phyloP scores from a whole-genome alignment of 2,113 vertebrate species.

The Gobio gobio region DNA sequence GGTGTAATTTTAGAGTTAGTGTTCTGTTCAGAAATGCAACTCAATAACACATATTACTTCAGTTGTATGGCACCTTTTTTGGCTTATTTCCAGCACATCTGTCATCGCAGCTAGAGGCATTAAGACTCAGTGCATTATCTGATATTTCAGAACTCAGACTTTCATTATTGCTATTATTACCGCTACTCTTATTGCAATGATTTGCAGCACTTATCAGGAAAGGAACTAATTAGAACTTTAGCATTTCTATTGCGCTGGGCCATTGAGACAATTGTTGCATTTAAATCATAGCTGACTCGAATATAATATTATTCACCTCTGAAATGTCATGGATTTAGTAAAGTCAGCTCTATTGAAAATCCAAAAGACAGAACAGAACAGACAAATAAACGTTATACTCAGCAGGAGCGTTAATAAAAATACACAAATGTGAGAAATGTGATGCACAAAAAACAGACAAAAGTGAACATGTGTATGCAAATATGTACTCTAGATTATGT shows the following conservation, averaged over 20 bases:
- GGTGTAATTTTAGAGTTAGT: constrained; percentile 48
- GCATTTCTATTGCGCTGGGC: constrained; percentile 16
- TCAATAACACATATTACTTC: constrained; percentile 41
- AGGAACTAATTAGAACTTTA: constrained; percentile 39
- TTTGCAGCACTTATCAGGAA: constrained; percentile 31
- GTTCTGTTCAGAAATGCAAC: constrained; percentile 17
- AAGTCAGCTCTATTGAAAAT: constrained; percentile 23
- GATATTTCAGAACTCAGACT: constrained; percentile 3
- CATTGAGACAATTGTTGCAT: constrained; percentile 32
- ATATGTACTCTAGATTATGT: not conserved
- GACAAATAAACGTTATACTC: not conserved
- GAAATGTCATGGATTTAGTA: constrained; percentile 46
- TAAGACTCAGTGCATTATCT: constrained; percentile 16
- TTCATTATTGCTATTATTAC: constrained; percentile 38
- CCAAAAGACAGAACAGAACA: not conserved
- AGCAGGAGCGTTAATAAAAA: not conserved
- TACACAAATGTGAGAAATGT: not conserved
- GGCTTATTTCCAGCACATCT: constrained; percentile 20
- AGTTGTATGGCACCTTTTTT: constrained; percentile 13
- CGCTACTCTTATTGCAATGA: not conserved
- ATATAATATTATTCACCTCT: constrained; percentile 45
- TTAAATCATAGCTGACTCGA: constrained; percentile 21
- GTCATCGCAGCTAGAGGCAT: constrained; percentile 26
- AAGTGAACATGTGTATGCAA: not conserved
- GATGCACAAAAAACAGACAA: not conserved